Conservation (phyloP, 1,140 invertebrate genomes). For the Hermatobates lingyangjiaoensis region DNA sequence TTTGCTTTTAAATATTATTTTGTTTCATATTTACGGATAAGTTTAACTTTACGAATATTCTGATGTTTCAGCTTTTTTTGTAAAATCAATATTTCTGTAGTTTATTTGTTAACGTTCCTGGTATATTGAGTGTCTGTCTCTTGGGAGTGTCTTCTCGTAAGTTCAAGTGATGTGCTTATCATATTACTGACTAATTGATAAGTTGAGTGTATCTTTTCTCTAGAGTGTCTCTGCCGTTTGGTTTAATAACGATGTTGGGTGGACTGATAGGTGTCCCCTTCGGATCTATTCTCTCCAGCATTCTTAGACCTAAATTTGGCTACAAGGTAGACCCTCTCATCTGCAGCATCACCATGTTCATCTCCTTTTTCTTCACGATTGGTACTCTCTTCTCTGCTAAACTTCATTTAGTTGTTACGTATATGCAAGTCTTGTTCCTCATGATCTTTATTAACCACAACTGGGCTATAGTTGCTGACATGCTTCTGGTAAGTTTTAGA, state of each 20-base stretch:
- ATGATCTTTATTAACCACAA: constrained; percentile 70
- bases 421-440: constrained; percentile 57
- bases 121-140: too few species aligned
- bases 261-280: constrained; percentile 81
- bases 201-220: constrained; percentile 19
- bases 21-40: too few species aligned
- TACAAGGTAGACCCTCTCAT: constrained; percentile 75
- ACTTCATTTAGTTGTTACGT: constrained; percentile 40
- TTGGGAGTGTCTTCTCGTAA: too few species aligned
- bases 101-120: too few species aligned
- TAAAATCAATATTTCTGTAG: too few species aligned
- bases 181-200: too few species aligned
- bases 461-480: constrained; percentile 95
- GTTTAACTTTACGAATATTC: too few species aligned
- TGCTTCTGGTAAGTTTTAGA: constrained; percentile 72
- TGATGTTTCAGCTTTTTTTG: too few species aligned
- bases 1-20: too few species aligned
- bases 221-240: constrained; percentile 79
- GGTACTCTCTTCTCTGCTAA: constrained; percentile 26
- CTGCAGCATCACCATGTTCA: constrained; percentile 69
- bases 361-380: constrained; percentile 55
- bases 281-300: constrained; percentile 58
- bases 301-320: constrained; percentile 33
- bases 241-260: constrained; percentile 74
- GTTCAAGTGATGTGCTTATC: too few species aligned